Evolutionary conservation across 1,140 invertebrate genomes (phyloP), one percentile per base, ranked within the genome.

Genomic region (Camponotus vicinus): DNA sequence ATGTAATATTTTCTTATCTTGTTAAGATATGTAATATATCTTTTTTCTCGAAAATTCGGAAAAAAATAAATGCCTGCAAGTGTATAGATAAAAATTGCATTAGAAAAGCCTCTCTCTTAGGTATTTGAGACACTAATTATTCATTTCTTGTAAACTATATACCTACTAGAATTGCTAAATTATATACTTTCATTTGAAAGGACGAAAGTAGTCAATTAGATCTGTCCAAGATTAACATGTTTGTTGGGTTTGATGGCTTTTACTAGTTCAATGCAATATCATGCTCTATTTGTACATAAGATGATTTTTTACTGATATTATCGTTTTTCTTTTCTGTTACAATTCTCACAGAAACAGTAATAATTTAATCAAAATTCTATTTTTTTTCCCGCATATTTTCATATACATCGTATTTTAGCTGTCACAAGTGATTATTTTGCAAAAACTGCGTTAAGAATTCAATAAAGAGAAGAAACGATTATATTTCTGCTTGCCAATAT

Each of bases 201-300:
- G 3, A 59, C 9, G 49, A 59, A 70, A 80, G 21, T 70, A 70
- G 59, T 80, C 21, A 57, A 70, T 70, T 57, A 70, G 15, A 52
- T 32, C 8, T 27, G 32, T 1, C 6, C 21, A 67, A 79, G 11
- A 32, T 15, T 21, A 2, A 40, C 40, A 42, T 49, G 27, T 21
- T 21, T 21, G 21, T 21, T 21, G 21, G 21, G 21, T 21, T 21
- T 21, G 21, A 0, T 21, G 21, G 37, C 49, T 49, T 13, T 34
- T 73, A 6, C 55, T 45, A 59, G 55, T 63, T 49, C 18, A 8
- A 45, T 37, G 69, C 32, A 73, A 34, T 4, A 80, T 57, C 52
- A 13, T 21, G 9, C 15, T 70, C 11, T 11, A 66, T 34, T 18
- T 64, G n/a, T n/a, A n/a, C n/a, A 2, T 18, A 32, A 34, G 61